Percentiles rank a stretch among this genome's conserved stretches.
phyloP scores from a whole-genome alignment of 2,113 vertebrate species.

The Sinocyclocheilus grahami region DNA sequence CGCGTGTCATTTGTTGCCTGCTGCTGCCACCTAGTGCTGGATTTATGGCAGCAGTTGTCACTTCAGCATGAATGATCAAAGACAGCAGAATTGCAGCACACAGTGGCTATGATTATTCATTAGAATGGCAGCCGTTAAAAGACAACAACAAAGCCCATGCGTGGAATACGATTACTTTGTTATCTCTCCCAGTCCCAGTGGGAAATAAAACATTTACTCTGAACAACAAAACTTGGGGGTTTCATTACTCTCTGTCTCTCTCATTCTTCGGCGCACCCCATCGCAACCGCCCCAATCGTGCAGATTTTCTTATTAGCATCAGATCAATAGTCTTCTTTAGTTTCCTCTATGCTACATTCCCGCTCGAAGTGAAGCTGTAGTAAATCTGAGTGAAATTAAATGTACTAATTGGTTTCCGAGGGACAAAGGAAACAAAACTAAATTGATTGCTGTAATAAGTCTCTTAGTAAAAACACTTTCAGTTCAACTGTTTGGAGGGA shows the following conservation, averaged over 20 bases:
- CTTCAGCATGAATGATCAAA: background rate
- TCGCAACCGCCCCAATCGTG: background rate
- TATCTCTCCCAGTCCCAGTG: conserved; percentile 11
- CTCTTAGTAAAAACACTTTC: conserved; percentile 71
- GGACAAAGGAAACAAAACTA: conserved; percentile 76
- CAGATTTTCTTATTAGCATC: conserved; percentile 21
- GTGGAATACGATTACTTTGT: conserved; percentile 3
- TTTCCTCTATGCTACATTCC: background rate
- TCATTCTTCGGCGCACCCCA: background rate
- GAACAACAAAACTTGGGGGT: conserved; percentile 4
- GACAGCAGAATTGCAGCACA: background rate
- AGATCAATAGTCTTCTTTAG: conserved; percentile 36
- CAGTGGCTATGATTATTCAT: conserved; percentile 29
- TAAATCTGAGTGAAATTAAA: conserved; percentile 77
- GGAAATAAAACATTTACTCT: conserved; percentile 30
- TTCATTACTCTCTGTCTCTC: conserved; percentile 7
- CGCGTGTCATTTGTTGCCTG: conserved; percentile 8
- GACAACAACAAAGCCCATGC: background rate
- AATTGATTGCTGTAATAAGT: conserved; percentile 79
- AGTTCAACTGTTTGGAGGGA: conserved; percentile 72
- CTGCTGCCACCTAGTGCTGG: conserved; percentile 49
- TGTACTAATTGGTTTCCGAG: conserved; percentile 78
- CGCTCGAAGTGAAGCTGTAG: conserved; percentile 60
- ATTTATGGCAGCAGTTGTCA: background rate
- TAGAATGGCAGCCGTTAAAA: background rate